phyloP scores from a whole-genome alignment of 2,888 invertebrate genomes.

The Caenorhabditis drosophilae region DNA sequence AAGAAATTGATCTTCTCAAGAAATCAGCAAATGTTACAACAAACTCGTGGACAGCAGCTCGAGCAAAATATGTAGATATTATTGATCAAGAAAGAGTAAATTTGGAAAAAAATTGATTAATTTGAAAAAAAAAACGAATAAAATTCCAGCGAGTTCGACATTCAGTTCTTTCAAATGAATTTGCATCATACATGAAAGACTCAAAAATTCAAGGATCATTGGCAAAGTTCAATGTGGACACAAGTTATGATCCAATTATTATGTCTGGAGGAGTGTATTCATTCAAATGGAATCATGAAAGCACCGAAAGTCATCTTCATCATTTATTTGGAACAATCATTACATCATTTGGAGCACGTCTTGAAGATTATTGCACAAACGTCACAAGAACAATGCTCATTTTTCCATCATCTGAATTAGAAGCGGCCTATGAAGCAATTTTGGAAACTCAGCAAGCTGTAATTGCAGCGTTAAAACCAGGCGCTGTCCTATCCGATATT shows the following conservation, averaged over 20 bases:
- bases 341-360: constrained; percentile 32
- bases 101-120: background rate
- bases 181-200: constrained; percentile 89
- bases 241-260: constrained; percentile 98
- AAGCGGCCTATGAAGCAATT: constrained; percentile 84
- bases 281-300: constrained; percentile 88
- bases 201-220: constrained; percentile 87
- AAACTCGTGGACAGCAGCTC: constrained; percentile 91
- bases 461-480: constrained; percentile 81
- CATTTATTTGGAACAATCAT: constrained; percentile 33
- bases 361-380: constrained; percentile 88
- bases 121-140: background rate
- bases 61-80: constrained; percentile 96
- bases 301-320: constrained; percentile 31
- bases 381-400: constrained; percentile 93
- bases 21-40: constrained; percentile 91
- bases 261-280: constrained; percentile 98
- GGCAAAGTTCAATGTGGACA: constrained; percentile 77
- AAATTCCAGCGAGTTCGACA: constrained; percentile 88
- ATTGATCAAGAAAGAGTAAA: constrained; percentile 85
- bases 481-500: constrained; percentile 82
- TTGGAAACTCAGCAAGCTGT: constrained; percentile 88
- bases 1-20: constrained; percentile 85
- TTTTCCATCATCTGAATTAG: constrained; percentile 80
- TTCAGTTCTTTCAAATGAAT: constrained; percentile 89